Evolutionary conservation across 2,113 vertebrate species (phyloP), one percentile per base, ranked within the genome.

Genomic region (Solea senegalensis): DNA sequence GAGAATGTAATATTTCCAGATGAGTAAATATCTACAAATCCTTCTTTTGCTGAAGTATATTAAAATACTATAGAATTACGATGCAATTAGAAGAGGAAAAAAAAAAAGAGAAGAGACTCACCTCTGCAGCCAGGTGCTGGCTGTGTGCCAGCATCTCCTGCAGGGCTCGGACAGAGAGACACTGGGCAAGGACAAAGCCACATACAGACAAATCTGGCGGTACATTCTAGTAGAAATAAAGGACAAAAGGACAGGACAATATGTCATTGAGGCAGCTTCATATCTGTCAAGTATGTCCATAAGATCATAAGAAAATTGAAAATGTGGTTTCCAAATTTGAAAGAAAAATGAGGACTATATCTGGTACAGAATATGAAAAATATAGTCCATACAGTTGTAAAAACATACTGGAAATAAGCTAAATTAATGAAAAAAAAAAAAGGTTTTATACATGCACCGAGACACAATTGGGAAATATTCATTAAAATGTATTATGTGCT

Each of bases 131-230:
- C 65, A 78, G 62, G 54, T 89, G 76, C 43, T 89, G 43, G 3
- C 81, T 76, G 61, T 88, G 84, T 65, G 87, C 74, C 51, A 94
- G 78, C 89, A 87, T 93, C 75, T 94, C 92, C 77, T 93, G 92
- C 70, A 94, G 89, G 45, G 93, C 93, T 71, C 92, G 76, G n/a
- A 94, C 91, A 14, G 93, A 94, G 46, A 93, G 84, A 82, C 93
- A 94, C 71, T 87, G 86, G 63, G 88, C 87, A 80, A 94, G 76
- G 52, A 94, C 72, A 15, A 93, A 93, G 69, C 87, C 87, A 72
- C 93, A 94, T 1, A 93, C 72, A 9, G 87, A 93, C 72, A 94
- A 72, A 61, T 93, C 91, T 73, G 92, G 91, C 5, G 92, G 92
- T 81, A 93, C 92, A 84, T 93, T 94, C 93, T 94, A 78, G n/a